phyloP scores from a whole-genome alignment of 2,888 invertebrate genomes.

The Epinotia brunnichana region DNA sequence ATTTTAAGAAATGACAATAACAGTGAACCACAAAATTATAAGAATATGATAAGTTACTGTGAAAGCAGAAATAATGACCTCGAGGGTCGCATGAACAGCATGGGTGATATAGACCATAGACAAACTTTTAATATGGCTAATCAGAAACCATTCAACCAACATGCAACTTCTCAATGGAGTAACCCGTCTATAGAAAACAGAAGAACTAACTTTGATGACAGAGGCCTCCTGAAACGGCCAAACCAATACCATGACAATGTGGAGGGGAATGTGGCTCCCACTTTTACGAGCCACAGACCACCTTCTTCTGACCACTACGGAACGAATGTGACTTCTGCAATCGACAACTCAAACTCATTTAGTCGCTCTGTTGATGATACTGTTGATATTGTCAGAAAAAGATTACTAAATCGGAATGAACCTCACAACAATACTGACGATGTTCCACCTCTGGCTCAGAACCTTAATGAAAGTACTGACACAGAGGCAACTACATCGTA shows the following conservation, averaged over 20 bases:
- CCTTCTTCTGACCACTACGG: constrained; percentile 78
- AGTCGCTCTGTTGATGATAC: constrained; percentile 77
- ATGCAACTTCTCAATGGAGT: constrained; percentile 57
- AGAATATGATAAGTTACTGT: constrained; percentile 52
- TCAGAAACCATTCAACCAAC: constrained; percentile 50
- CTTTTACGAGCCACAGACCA: constrained; percentile 72
- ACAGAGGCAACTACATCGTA: constrained; percentile 46
- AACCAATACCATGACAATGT: constrained; percentile 53
- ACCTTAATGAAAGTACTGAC: constrained; percentile 49
- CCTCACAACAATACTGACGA: constrained; percentile 53
- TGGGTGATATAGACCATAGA: constrained; percentile 73
- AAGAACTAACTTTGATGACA: constrained; percentile 57
- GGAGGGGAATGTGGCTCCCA: constrained; percentile 57
- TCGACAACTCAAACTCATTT: constrained; percentile 71
- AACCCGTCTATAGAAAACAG: constrained; percentile 53
- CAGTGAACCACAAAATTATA: constrained; percentile 49
- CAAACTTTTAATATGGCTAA: constrained; percentile 47
- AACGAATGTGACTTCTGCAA: constrained; percentile 60
- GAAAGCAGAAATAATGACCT: constrained; percentile 50
- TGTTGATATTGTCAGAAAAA: constrained; percentile 73
- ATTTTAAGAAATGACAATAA: constrained; percentile 52
- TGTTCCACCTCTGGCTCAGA: constrained; percentile 49
- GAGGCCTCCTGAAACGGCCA: constrained; percentile 53
- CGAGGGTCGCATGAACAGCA: constrained; percentile 62
- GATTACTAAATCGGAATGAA: constrained; percentile 69